Evolutionary conservation across 2,113 vertebrate species (phyloP), one percentile per base, ranked within the genome.

Genomic region (Hyperoodon ampullatus): DNA sequence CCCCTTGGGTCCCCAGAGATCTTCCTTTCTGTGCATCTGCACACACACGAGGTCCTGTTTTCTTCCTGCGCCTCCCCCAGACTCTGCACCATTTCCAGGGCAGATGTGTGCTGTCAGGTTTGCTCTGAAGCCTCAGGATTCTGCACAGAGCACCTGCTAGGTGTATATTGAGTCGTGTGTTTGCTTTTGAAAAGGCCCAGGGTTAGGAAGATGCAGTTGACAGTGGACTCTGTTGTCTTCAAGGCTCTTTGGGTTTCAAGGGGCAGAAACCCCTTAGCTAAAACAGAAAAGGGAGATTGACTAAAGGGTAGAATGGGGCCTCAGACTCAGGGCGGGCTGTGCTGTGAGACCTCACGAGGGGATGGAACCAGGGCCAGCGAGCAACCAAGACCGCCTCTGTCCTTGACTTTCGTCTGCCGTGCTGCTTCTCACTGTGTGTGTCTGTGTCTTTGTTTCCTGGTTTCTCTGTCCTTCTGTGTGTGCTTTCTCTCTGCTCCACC

Each of bases 271-370:
- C 10, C 39, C 12, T 58, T 28, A 9, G 19, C 6, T 30, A 4
- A 28, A 16, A 2, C 30, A 35, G 63, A 39, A 11, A n/a, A 33
- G 33, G 13, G 11, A 35, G 90, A 7, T 12, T 44, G 4, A n/a
- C 2, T 21, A 16, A 33, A 60, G 53, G 75, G 33, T 9, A 44
- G 70, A 50, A 13, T 11, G 83, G 7, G 13, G 72, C 72, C 66
- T 50, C n/a, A 39, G 47, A 66, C 8, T 23, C 3, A 26, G 65
- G 44, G 65, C 1, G 4, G 10, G 2, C 12, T 2, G 58, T 16
- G 21, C 44, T 6, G 0, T 42, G 60, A 2, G 87, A 5, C 33
- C 33, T 39, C 50, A 18, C 0, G 33, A 21, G 11, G n/a, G 13
- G n/a, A 26, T 26, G 47, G 35, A n/a, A 15, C 35, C 8, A 28